A percentile compares a stretch with the other conserved stretches of the same genome.
These are phyloP conservation scores for Caretta caretta DNA, from an alignment of 2,113 vertebrate genomes.

Conservation along the genomic window DNA sequence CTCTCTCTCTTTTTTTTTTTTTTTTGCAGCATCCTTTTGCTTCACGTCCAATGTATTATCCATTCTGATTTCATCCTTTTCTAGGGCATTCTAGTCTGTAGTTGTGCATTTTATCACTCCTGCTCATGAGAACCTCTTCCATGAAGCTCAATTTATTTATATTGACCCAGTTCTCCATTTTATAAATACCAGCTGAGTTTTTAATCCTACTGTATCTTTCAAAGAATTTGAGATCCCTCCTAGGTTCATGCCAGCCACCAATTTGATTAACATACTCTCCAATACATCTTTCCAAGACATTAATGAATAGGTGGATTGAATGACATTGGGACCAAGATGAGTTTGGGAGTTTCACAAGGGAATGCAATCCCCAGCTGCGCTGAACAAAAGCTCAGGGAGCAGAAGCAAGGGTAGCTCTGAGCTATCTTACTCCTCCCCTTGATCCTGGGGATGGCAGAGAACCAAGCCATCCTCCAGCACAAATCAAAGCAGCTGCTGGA, in stretches of 20 bases:
- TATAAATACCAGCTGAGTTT: neutral
- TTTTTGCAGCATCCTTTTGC: neutral
- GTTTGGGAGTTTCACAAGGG: neutral
- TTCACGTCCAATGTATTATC: neutral
- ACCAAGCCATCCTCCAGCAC: neutral
- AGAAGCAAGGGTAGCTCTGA: neutral
- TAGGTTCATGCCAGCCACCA: neutral
- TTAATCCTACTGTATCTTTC: neutral
- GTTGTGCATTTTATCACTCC: neutral
- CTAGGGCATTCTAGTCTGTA: neutral
- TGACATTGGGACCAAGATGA: neutral
- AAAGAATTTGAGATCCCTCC: slow-evolving; percentile 8
- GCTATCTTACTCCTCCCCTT: neutral
- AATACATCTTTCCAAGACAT: neutral
- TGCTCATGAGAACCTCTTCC: neutral
- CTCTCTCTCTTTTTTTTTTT: neutral
- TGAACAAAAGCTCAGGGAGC: neutral
- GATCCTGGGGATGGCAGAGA: neutral
- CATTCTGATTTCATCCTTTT: neutral
- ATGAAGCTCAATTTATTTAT: neutral
- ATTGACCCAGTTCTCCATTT: neutral
- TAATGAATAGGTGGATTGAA: neutral
- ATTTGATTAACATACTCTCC: neutral
- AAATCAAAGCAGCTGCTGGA: neutral
- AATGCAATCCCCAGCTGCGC: neutral